These are phyloP conservation scores for Peromyscus melanophrys DNA, from an alignment of 2,797 vertebrate genomes.

Conservation along the genomic window DNA sequence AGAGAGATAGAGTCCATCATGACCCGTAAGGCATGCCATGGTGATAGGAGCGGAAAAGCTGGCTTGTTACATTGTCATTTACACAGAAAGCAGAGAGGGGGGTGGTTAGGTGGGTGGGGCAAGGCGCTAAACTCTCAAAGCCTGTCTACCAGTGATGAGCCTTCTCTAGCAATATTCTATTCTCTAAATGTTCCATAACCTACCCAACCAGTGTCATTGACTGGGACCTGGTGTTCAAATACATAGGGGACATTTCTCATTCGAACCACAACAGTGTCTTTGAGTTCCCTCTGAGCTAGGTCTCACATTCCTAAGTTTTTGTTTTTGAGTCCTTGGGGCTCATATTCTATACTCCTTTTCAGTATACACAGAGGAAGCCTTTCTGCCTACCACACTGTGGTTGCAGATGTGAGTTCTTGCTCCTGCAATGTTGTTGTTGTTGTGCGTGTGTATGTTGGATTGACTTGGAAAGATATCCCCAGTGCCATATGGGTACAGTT, in stretches of 20 bases:
- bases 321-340: neutral
- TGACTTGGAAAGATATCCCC: neutral
- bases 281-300: neutral
- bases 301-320: neutral
- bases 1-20: neutral
- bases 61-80: neutral
- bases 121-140: neutral
- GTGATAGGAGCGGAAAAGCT: neutral
- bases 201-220: neutral
- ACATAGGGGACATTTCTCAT: neutral
- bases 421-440: neutral
- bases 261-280: neutral
- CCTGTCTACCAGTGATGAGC: too few species aligned
- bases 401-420: fast-evolving
- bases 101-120: too few species aligned
- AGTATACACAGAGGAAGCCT: fast-evolving
- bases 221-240: neutral
- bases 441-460: neutral
- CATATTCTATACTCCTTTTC: neutral
- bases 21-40: neutral
- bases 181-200: neutral
- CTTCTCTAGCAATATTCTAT: neutral
- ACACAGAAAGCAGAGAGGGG: neutral
- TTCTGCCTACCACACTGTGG: neutral
- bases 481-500: neutral